Evolutionary conservation across 1,140 invertebrate genomes (phyloP), one percentile per base, ranked within the genome.

Genomic region (Calephelis nemesis): DNA sequence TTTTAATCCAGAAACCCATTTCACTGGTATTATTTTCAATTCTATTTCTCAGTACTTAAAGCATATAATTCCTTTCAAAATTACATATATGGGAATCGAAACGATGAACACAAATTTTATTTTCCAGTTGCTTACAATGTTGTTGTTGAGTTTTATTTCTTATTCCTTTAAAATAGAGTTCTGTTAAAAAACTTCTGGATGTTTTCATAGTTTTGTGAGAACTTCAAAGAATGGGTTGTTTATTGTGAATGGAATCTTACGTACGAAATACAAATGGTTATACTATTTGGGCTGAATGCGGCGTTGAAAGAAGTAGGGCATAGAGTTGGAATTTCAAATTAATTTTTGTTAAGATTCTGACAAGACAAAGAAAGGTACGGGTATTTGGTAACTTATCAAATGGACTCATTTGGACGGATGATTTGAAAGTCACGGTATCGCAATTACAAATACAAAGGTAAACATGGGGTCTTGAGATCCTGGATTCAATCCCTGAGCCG

Each of bases 181-280:
- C 10, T 58, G 11, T 30, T 5, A 30, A 30, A 58, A 58, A 30
- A 30, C 10, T 39, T 11, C 10, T 7, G 19, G 5, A 15, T 4
- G 50, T 54, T 19, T 54, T 19, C 13, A 54, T 54, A 54, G 19
- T 7, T 19, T 9, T 54, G 58, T 74, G 72, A 73, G 60, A 70
- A 63, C 75, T 74, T 79, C 77, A 82, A 83, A 85, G 81, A 86
- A 88, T 83, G 77, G 77, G 73, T 80, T 83, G 84, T 83, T 82
- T 77, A 70, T 79, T 67, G 69, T 86, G 83, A 88, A 88, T 88
- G 83, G 79, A 84, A 77, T 78, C 82, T 86, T 86, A 84, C 74
- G 82, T 30, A 10, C 52, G 52, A 83, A 72, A 78, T 81, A 85
- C 79, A 84, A 85, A 88, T 84, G 77, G 85, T 74, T 30, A 73